Base-by-base conservation (phyloP, 2,797 vertebrate genomes). In the Pangasius sanitwongsei region DNA sequence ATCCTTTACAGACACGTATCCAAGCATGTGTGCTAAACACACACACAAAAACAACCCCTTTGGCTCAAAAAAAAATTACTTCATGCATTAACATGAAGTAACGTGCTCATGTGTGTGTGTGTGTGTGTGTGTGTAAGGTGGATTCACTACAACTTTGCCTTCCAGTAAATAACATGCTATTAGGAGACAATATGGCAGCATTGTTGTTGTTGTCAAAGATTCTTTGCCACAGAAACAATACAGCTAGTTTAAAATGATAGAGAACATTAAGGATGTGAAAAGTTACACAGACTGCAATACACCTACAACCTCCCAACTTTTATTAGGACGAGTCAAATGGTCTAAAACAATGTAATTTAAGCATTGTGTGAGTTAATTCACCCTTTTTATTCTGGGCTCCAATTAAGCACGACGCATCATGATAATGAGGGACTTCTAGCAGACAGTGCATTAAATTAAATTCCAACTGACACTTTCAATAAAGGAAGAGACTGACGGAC, bases 311-410 rank as follows among this genome's bases (percentile, higher is more conserved):
- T 44, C 61, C 65, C 57, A 83, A 75, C 69, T 70, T 90, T 80
- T 69, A 85, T 78, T 61, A 86, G 86, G 83, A 82, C 37, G 84
- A 90, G 90, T 89, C 90, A 86, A 13, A 86, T 77, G 53, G 89
- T 83, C 84, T 88, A 89, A 90, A 92, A 92, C 92, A 93, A 91
- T 89, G 87, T 88, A 88, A 89, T 90, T 90, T 89, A 91, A 89
- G 91, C 90, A 91, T 92, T 91, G 90, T 92, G 92, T 80, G 87
- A 91, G 91, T 92, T 92, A 91, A 92, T 92, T 92, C 87, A 81
- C 88, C 8, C 53, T 91, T 69, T 91, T 90, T 89, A 90, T 91
- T 91, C 89, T 87, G 50, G 87, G 91, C 88, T 92, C 91, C 90
- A 92, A 90, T 92, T 91, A 91, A 91, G 85, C 84, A 86, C 84